Evolutionary conservation across 2,797 vertebrate genomes (phyloP), one percentile per base, ranked within the genome.

Genomic region (Tangara arthus): DNA sequence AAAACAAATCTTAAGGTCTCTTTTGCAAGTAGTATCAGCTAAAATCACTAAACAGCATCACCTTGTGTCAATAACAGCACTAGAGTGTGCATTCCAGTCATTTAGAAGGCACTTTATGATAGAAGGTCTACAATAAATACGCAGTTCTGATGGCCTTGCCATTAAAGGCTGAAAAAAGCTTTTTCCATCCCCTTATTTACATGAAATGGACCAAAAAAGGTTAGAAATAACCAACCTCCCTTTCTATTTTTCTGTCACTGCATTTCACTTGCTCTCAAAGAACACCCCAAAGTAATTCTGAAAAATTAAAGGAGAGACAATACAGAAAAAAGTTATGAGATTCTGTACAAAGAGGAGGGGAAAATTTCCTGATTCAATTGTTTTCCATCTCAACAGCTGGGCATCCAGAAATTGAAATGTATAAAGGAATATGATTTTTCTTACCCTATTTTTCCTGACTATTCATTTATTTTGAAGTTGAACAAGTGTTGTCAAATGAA

Each of bases 151-250:
- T 64, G 86, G 75, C 72, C 80, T 82, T 89, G 41, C 6, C 32
- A 49, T 50, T 72, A 87, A 71, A 65, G 35, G 69, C 23, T 15
- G 30, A 69, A 82, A 90, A 88, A 73, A 52, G 52, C 34, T 72
- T 89, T 89, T 87, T 27, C 15, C 5, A 32, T 11, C 27, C 15
- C 11, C 24, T 82, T 53, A 73, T 77, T 92, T 89, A 37, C 56
- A 91, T 77, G 27, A 80, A 81, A 60, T 9, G 28, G 56, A 28
- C 8, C 63, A 89, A 70, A 90, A 88, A 79, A 73, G 23, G 37
- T 70, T 79, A 44, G 73, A 82, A 80, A 70, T 6, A 71, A 71
- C 16, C 28, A 66, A 73, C 11, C 2, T 63, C 44, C 12, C 49
- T 77, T 80, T 59, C 44, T 80, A 27, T 37, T 72, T 63, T 70